Percentiles rank a stretch among this genome's conserved stretches.
These are phyloP conservation scores for Dicrurus megarhynchus DNA, from an alignment of 2,113 vertebrate genomes.

Conservation along the genomic window DNA sequence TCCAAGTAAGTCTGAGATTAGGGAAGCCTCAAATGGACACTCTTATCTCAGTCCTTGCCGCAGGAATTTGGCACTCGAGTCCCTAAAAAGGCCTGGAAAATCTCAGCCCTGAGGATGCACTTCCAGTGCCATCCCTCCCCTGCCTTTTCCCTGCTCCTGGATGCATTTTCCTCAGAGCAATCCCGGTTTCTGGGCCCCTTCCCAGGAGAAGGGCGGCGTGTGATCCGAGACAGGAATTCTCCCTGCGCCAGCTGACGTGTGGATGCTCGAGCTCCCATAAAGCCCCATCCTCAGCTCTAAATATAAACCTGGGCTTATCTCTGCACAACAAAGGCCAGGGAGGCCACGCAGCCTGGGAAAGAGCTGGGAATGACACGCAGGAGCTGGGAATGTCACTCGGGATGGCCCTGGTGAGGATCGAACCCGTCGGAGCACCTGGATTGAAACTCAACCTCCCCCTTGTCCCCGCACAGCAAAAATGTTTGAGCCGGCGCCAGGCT, in stretches of 20 bases:
- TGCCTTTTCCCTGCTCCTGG: background rate
- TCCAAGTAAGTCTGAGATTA: background rate
- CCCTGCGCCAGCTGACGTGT: accelerated
- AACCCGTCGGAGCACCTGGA: background rate
- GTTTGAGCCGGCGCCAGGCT: background rate
- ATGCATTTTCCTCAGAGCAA: background rate
- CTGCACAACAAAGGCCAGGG: background rate
- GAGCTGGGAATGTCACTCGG: background rate
- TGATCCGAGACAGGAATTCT: background rate
- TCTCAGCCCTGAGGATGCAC: background rate
- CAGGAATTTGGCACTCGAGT: background rate
- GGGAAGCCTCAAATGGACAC: background rate
- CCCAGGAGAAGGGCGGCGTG: background rate
- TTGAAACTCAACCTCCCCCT: background rate
- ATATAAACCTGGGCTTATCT: background rate
- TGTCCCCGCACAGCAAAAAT: background rate
- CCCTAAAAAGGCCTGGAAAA: background rate
- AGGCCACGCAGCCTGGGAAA: background rate
- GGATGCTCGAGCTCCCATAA: background rate
- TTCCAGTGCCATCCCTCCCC: background rate
- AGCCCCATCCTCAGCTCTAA: background rate
- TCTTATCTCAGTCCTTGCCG: background rate
- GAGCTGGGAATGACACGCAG: background rate
- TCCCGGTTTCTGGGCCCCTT: background rate
- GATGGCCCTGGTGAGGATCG: background rate